Base-by-base conservation (phyloP, 1,140 invertebrate genomes). In the Psix sp. region DNA sequence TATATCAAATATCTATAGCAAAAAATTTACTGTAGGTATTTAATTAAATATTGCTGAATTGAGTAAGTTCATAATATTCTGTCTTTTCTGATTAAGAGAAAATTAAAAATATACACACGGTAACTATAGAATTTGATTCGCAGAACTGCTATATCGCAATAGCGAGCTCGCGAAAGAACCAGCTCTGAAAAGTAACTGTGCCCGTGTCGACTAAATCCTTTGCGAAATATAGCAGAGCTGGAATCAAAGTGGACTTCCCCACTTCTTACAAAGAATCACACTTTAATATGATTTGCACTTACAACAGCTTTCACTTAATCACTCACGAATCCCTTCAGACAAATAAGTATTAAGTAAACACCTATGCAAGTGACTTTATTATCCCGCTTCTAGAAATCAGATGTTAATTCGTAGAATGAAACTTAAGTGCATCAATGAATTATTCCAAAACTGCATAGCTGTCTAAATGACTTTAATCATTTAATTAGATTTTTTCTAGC, bases 251-350 rank as follows among this genome's bases (percentile, higher is more conserved):
- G 52, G 43, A 21, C 36, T 59, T 82, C 82, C 83, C 84, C 83
- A 84, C 84, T 79, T 77, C 20, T 13, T 2, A 17, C 66, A 18
- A 16, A 48, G 15, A 75, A 63, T 65, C 72, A 77, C 74, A 73
- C 62, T 40, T 74, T 49, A 35, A 67, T 74, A 73, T 68, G 57
- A 78, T 77, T 79, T 74, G 33, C 51, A 14, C 33, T 77, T 80
- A 81, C 2, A 3, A 71, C 80, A 54, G 82, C 84, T 86, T 86
- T 86, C 84, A 86, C 84, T 83, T 52, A 38, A 71, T 74, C 46
- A 31, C 49, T 16, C 21, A 5, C n/a, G 20, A 29, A 17, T 63
- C 65, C 70, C 70, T 77, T 75, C 51, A n/a, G n/a, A n/a, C n/a
- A n/a, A n/a, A n/a, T n/a, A n/a, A n/a, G n/a, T n/a, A n/a, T n/a